These are phyloP conservation scores for Xyrichtys novacula DNA, from an alignment of 2,797 vertebrate species.

Conservation along the genomic window DNA sequence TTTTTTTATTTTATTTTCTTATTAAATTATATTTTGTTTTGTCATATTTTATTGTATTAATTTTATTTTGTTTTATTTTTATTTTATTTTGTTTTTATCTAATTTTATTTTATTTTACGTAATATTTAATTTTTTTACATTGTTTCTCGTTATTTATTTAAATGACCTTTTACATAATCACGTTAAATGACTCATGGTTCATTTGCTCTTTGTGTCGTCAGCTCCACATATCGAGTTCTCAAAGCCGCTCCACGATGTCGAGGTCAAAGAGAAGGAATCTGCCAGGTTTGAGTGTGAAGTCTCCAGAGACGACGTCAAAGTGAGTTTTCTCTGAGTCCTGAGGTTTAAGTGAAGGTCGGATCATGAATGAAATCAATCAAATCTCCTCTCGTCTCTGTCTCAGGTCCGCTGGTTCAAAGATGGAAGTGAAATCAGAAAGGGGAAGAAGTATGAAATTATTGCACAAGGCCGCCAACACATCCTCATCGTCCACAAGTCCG, in stretches of 20 bases:
- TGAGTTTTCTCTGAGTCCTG: conserved; percentile 46
- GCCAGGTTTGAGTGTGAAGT: conserved; percentile 97
- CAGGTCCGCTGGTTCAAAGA: conserved; percentile 97
- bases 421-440: conserved; percentile 95
- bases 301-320: conserved; percentile 92
- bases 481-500: conserved; percentile 93
- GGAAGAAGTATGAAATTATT: conserved; percentile 96
- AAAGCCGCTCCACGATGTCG: conserved; percentile 93
- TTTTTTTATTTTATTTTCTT: too few relatives aligned
- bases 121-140: too few relatives aligned
- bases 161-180: too few relatives aligned
- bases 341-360: neutral
- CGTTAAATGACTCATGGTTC: too few relatives aligned
- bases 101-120: too few relatives aligned
- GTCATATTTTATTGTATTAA: too few relatives aligned
- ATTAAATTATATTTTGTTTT: too few relatives aligned
- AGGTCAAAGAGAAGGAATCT: conserved; percentile 94
- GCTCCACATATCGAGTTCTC: conserved; percentile 94
- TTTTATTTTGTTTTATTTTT: too few relatives aligned
- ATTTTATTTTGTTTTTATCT: too few relatives aligned
- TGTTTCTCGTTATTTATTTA: too few relatives aligned
- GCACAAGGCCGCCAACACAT: conserved; percentile 90
- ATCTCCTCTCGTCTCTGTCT: neutral
- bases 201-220: conserved; percentile 56
- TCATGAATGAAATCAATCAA: neutral